A percentile compares a stretch with the other conserved stretches of the same genome.
Evolutionary conservation across 2,113 vertebrate genomes (phyloP).

Genomic region (Neodontobutis hainanensis): DNA sequence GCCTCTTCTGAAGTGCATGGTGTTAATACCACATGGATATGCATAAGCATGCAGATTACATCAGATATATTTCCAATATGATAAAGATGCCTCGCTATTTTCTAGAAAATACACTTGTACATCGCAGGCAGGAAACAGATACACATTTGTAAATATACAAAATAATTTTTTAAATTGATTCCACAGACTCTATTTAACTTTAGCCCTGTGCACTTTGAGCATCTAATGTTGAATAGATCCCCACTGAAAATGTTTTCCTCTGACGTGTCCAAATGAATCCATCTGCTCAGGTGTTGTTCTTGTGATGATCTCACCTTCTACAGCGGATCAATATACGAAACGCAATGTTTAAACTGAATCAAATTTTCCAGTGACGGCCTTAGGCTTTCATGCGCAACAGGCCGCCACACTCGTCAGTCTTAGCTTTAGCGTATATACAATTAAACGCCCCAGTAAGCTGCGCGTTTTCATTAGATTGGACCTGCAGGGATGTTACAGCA

Average conservation of each 20-base stretch:
- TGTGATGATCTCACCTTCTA: conserved; percentile 67
- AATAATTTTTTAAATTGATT: too few relatives aligned
- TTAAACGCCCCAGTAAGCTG: conserved; percentile 89
- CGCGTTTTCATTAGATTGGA: conserved; percentile 83
- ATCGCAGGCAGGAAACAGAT: too few relatives aligned
- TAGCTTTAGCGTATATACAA: conserved; percentile 81
- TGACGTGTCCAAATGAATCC: conserved; percentile 75
- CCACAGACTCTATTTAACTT: too few relatives aligned
- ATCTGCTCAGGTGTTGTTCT: conserved; percentile 75
- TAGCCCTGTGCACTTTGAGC: too few relatives aligned
- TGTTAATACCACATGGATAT: conserved; percentile 65
- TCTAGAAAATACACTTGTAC: not conserved
- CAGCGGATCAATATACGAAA: conserved; percentile 82
- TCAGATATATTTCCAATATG: conserved; percentile 38
- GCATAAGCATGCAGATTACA: conserved; percentile 54
- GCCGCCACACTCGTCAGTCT: conserved; percentile 65
- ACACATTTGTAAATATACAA: too few relatives aligned
- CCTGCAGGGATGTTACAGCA: conserved; percentile 66
- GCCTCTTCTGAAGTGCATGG: conserved; percentile 55
- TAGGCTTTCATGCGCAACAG: conserved; percentile 73
- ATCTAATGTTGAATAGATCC: too few relatives aligned
- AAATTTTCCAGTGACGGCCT: conserved; percentile 82
- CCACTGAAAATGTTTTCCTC: conserved; percentile 53
- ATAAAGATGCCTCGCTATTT: conserved; percentile 19
- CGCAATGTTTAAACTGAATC: conserved; percentile 83